Evolutionary conservation across 1,140 invertebrate species (phyloP), one percentile per base, ranked within the genome.

Genomic region (Scaptomyza montana): DNA sequence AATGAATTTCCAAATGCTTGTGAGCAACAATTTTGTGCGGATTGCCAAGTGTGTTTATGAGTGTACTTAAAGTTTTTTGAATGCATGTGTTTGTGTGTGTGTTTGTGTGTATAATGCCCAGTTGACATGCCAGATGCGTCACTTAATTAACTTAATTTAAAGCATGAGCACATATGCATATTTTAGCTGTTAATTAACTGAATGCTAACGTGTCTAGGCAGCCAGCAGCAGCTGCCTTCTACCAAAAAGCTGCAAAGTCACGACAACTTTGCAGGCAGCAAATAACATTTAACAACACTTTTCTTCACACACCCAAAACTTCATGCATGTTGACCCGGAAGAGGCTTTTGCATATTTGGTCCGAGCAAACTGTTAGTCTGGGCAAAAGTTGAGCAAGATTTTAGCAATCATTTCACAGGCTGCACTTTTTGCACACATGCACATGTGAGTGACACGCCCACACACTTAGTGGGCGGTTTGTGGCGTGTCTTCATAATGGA

Each of bases 401-500:
- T 62, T 62, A 45, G 43, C 66, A 63, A 70, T 74, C 66, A 47
- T 57, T 73, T 67, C 59, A 54, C 45, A 65, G 19, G 56, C 53
- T 76, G 81, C 72, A 76, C 56, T 65, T 75, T 65, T 71, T 71
- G 50, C 9, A 3, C 57, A 70, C 76, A 70, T 63, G 47, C 39
- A 10, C 41, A 51, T 53, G 49, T 51, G 61, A 65, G 49, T 54
- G 82, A 69, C 82, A 82, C 82, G 72, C 82, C 82, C 72, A 87
- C 82, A 78, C 84, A 82, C 78, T 87, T 89, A 87, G 84, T 89
- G 82, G 82, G 82, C 76, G 56, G 66, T 33, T 51, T 70, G 66
- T 72, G 72, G 72, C 63, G 66, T 87, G 82, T 89, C 84, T 89
- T 89, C 78, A 82, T 87, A 87, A 87, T 87, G 82, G 82, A 74